Base-by-base conservation (phyloP, 2,888 invertebrate species). In the Leptopterna dolabrata region DNA sequence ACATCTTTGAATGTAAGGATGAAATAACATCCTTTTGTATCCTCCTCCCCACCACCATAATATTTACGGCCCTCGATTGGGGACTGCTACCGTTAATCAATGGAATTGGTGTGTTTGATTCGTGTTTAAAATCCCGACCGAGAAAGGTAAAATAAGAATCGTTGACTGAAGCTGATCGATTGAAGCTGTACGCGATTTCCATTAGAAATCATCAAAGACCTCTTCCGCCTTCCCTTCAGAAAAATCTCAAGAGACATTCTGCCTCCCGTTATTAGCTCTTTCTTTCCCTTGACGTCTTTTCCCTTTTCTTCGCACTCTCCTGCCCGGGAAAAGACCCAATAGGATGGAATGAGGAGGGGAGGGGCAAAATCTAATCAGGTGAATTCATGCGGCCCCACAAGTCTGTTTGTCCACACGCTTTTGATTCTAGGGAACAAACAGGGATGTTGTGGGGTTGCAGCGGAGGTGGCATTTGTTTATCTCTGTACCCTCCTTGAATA, bases 311-410 rank as follows among this genome's bases (percentile, higher is more conserved):
- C 45, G 36, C 41, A 27, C 78, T 78, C 19, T 29, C 41, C 45
- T 78, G 14, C 78, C 41, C 43, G 41, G 45, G 30, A 16, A 27
- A 78, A 19, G 78, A 43, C 45, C 47, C 29, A 43, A 27, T 81
- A 51, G 30, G 47, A 55, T 7, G 47, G 43, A 41, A 2, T 27
- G 85, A 27, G 76, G n/a, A 16, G 55, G 82, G 43, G 9, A 83
- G 11, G 85, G 6, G 19, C 45, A 47, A 85, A 85, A 85, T 85
- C 85, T 85, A 85, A 85, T 85, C 76, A 85, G 85, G 85, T 47
- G 85, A 85, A 85, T 85, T 85, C 85, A 85, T 85, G 85, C 85
- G 71, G 71, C 73, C 73, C 51, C 45, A 24, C 78, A 78, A 45
- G 45, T 78, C 63, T 73, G 73, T 85, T 73, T 73, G 73, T 83